Conservation (phyloP, 2,888 invertebrate species). For the Caenorhabditis zanzibari region DNA sequence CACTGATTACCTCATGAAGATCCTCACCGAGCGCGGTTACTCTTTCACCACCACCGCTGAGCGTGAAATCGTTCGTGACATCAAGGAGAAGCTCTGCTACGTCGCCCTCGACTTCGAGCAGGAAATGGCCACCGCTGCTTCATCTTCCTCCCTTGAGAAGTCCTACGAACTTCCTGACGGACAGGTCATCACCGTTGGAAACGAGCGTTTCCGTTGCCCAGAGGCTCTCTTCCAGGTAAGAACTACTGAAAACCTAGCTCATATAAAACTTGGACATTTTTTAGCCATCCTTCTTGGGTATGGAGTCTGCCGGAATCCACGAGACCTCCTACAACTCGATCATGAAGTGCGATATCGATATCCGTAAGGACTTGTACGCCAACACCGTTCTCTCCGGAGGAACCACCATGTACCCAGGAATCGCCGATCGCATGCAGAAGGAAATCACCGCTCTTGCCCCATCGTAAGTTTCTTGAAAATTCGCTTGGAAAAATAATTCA, state of each 20-base stretch:
- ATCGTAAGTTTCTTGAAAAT: conserved; percentile 87
- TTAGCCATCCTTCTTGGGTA: conserved; percentile 90
- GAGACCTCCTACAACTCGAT: conserved; percentile 91
- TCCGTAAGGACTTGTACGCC: conserved; percentile 94
- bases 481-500: not conserved
- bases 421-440: conserved; percentile 97
- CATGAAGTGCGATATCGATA: conserved; percentile 95
- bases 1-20: conserved; percentile 86
- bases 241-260: not conserved
- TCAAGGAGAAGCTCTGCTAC: conserved; percentile 95
- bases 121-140: conserved; percentile 92
- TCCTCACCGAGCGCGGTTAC: conserved; percentile 85
- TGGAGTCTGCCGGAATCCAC: conserved; percentile 85
- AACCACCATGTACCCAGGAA: conserved; percentile 95
- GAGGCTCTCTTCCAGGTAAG: conserved; percentile 86
- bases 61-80: conserved; percentile 94
- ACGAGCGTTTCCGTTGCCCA: conserved; percentile 92
- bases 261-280: conserved; percentile 13
- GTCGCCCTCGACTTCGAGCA: conserved; percentile 99
- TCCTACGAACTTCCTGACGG: conserved; percentile 92
- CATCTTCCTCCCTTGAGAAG: conserved; percentile 93
- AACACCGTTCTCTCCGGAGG: conserved; percentile 83
- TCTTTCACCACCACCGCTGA: conserved; percentile 84
- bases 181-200: conserved; percentile 86
- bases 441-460: conserved; percentile 86